phyloP scores from a whole-genome alignment of 2,113 vertebrate genomes.

The Perca fluviatilis region DNA sequence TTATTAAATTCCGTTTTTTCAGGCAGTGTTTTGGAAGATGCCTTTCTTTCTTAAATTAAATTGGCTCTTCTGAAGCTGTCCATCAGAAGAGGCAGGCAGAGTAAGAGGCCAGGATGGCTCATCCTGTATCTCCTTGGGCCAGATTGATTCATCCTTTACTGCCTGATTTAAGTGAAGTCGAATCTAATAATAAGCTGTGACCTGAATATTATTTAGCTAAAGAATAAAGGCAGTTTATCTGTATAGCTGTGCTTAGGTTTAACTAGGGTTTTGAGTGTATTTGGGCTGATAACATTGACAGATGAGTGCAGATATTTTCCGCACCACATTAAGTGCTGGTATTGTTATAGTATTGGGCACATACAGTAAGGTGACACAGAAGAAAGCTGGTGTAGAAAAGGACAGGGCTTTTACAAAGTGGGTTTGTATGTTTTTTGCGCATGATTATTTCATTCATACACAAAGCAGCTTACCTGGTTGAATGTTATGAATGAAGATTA shows the following conservation, averaged over 20 bases:
- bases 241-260: constrained; percentile 30
- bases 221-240: constrained; percentile 26
- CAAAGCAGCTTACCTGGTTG: constrained; percentile 36
- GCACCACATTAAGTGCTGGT: background rate
- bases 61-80: background rate
- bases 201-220: constrained; percentile 52
- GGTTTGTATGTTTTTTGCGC: background rate
- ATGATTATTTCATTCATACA: constrained; percentile 46
- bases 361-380: background rate
- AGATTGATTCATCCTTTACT: constrained; percentile 55
- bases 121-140: constrained; percentile 56
- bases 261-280: background rate
- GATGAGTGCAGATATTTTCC: background rate
- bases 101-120: constrained; percentile 57
- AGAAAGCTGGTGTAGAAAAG: constrained; percentile 8
- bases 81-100: constrained; percentile 48
- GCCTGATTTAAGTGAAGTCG: constrained; percentile 36
- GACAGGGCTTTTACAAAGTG: constrained; percentile 18
- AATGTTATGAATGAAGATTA: constrained; percentile 59
- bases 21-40: background rate
- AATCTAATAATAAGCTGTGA: constrained; percentile 56
- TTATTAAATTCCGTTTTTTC: background rate
- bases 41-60: constrained; percentile 12
- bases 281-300: constrained; percentile 13
- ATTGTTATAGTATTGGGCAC: background rate